Evolutionary conservation across 2,113 vertebrate genomes (phyloP).

Genomic region (Sylvietta virens): DNA sequence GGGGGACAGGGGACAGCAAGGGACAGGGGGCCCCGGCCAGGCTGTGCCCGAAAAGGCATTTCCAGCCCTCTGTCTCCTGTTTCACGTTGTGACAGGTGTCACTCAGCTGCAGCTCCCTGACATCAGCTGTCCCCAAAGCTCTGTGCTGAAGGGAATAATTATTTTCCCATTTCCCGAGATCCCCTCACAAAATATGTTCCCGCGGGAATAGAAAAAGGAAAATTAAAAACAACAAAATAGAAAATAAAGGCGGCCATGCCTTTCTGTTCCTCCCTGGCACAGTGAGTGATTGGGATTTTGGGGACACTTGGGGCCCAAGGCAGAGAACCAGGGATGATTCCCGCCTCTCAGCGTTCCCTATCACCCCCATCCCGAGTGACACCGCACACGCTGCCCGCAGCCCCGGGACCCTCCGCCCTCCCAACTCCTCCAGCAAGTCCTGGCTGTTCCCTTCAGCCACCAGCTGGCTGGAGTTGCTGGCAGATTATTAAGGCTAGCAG

Average conservation of each 20-base stretch:
- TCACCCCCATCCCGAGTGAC: background rate
- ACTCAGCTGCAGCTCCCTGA: background rate
- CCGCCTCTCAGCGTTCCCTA: accelerated
- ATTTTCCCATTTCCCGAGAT: background rate
- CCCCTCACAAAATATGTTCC: background rate
- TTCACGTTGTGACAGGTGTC: background rate
- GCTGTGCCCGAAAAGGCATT: background rate
- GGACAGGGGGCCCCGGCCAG: background rate
- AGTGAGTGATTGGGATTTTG: background rate
- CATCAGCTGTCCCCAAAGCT: background rate
- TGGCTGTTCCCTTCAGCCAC: background rate
- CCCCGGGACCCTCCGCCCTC: accelerated
- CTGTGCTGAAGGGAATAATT: background rate
- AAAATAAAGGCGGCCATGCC: background rate
- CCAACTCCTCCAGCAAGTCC: background rate
- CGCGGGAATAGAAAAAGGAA: accelerated
- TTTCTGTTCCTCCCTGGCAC: background rate
- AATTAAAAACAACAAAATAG: background rate
- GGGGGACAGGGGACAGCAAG: background rate
- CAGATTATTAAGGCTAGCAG: constrained; percentile 9
- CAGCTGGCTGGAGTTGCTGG: background rate
- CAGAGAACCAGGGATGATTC: background rate
- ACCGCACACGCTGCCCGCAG: accelerated
- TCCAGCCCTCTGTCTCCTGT: background rate
- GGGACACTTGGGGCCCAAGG: accelerated